A percentile compares a stretch with the other conserved stretches of the same genome.
Conservation (phyloP, 1,140 invertebrate genomes). For the Cepaea nemoralis region DNA sequence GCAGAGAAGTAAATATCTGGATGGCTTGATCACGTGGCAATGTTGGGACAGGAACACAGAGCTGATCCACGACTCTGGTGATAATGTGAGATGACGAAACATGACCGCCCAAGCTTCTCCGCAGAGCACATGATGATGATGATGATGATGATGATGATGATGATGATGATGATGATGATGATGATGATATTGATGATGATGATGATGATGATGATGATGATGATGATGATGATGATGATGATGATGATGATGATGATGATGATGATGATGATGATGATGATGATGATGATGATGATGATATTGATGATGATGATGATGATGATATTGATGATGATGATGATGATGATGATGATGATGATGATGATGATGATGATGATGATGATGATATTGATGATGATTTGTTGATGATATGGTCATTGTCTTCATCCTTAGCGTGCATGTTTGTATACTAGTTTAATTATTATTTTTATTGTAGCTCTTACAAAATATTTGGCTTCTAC, state of each 20-base stretch:
- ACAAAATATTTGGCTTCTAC: no score
- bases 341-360: slow-evolving; percentile 23
- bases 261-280: slow-evolving; percentile 30
- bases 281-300: slow-evolving; percentile 32
- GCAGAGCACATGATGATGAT: no score
- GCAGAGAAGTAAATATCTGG: no score
- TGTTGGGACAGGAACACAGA: no score
- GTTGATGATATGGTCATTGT: no score
- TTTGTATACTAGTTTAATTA: no score
- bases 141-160: background rate
- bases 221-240: slow-evolving; percentile 30
- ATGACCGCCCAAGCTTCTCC: no score
- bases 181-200: slow-evolving; percentile 9
- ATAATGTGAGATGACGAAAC: no score
- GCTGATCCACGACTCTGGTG: no score
- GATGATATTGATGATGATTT: slow-evolving; percentile 9
- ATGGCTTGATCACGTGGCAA: no score
- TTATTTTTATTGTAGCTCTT: no score
- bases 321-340: slow-evolving; percentile 16
- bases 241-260: slow-evolving; percentile 22
- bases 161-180: slow-evolving; percentile 22
- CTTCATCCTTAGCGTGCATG: no score
- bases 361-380: slow-evolving; percentile 24
- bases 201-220: slow-evolving; percentile 28
- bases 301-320: background rate